Conservation (phyloP, 1,140 invertebrate species). For the Papilio xuthus region DNA sequence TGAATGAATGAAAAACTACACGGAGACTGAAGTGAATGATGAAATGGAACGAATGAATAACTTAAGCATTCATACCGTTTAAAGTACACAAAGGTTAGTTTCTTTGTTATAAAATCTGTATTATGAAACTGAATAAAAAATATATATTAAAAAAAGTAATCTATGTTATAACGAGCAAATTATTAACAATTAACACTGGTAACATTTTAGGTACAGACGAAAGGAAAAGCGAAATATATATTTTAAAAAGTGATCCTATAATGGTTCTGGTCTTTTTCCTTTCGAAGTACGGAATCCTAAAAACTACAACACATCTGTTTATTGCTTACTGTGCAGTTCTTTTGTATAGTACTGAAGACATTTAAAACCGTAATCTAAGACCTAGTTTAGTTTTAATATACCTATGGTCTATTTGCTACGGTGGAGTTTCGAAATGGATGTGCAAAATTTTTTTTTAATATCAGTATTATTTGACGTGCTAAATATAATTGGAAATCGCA, state of each 20-base stretch:
- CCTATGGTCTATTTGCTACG: background rate
- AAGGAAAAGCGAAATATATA: background rate
- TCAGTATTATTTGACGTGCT: constrained; percentile 14
- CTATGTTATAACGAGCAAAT: background rate
- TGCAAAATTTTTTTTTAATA: background rate
- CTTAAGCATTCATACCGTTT: background rate
- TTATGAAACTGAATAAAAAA: background rate
- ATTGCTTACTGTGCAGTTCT: too few species aligned
- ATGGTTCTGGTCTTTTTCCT: too few species aligned
- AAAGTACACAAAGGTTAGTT: background rate
- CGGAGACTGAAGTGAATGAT: background rate
- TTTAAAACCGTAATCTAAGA: too few species aligned
- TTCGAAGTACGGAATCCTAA: too few species aligned
- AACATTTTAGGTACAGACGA: background rate
- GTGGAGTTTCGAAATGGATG: background rate
- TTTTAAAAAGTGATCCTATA: too few species aligned
- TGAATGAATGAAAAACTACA: background rate
- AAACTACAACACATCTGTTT: too few species aligned
- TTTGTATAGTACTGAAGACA: too few species aligned
- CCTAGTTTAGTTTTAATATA: background rate
- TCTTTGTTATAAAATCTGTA: too few species aligned
- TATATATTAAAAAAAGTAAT: background rate
- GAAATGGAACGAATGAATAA: background rate
- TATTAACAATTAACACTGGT: background rate
- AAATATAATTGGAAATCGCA: constrained; percentile 34